Percentiles rank a stretch among this genome's conserved stretches.
Evolutionary conservation across 2,797 vertebrate genomes (phyloP).

Genomic region (Myotis daubentonii): DNA sequence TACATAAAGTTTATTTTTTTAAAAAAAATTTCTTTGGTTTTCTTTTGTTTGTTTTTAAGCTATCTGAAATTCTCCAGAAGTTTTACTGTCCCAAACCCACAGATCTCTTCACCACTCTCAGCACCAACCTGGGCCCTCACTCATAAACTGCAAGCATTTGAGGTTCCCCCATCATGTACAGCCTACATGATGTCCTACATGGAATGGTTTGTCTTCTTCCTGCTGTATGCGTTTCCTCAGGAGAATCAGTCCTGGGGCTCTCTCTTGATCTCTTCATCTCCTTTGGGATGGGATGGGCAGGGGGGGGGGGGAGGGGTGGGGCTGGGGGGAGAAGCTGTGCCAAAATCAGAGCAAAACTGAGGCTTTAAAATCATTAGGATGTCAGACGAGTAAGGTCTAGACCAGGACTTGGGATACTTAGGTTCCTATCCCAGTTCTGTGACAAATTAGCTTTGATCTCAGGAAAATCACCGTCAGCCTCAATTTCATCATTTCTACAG

Average conservation of each 20-base stretch:
- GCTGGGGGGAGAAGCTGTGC: not conserved
- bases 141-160: not conserved
- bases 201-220: not conserved
- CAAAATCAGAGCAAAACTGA: not conserved
- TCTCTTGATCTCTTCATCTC: not conserved
- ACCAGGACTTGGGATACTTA: not conserved
- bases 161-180: not conserved
- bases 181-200: not conserved
- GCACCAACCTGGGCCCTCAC: not conserved
- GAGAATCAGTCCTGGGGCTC: not conserved
- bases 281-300: not conserved
- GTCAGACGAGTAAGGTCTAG: not conserved
- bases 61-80: constrained; percentile 8
- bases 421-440: not conserved
- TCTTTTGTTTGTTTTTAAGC: not conserved
- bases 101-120: not conserved
- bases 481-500: not conserved
- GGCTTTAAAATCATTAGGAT: not conserved
- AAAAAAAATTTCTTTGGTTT: not conserved
- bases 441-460: constrained; percentile 26
- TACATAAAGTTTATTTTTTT: not conserved
- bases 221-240: not conserved
- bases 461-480: not conserved
- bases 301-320: too few relatives aligned
- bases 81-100: not conserved